Evolutionary conservation across 2,113 vertebrate species (phyloP).

Genomic region (Phocoena phocoena): DNA sequence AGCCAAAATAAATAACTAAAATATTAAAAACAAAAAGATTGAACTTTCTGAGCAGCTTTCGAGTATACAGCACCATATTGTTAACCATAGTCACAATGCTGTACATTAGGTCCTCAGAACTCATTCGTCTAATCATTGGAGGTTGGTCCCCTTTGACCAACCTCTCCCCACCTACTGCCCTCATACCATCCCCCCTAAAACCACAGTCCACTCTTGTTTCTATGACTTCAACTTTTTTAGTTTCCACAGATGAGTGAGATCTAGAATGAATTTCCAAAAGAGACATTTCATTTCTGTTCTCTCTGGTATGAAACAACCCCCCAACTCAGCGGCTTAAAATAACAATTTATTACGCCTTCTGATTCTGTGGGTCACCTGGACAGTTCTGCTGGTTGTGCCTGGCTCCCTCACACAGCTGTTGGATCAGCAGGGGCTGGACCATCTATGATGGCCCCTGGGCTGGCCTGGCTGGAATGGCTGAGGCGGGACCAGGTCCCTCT

Average conservation of each 20-base stretch:
- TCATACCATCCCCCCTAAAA: not conserved
- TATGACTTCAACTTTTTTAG: not conserved
- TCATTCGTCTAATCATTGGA: not conserved
- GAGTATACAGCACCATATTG: accelerated
- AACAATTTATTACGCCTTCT: not conserved
- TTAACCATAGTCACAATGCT: not conserved
- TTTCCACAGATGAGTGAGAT: not conserved
- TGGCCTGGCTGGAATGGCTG: not conserved
- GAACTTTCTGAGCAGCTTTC: not conserved
- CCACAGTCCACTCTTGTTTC: not conserved
- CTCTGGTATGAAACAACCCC: not conserved
- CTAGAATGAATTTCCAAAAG: not conserved
- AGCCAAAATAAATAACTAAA: too few species aligned
- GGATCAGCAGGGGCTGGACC: not conserved
- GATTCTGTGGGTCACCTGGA: not conserved
- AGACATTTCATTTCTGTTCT: not conserved
- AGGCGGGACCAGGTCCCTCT: not conserved
- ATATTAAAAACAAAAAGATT: too few species aligned
- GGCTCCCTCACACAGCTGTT: not conserved
- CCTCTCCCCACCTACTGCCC: not conserved
- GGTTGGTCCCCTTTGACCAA: not conserved
- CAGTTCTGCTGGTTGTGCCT: not conserved
- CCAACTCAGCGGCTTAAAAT: not conserved
- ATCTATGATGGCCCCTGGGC: not conserved
- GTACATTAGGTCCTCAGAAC: not conserved